Percentiles rank a stretch among this genome's conserved stretches.
These are phyloP conservation scores for Aspidapion aeneum DNA, from an alignment of 2,888 invertebrate species.

Conservation along the genomic window DNA sequence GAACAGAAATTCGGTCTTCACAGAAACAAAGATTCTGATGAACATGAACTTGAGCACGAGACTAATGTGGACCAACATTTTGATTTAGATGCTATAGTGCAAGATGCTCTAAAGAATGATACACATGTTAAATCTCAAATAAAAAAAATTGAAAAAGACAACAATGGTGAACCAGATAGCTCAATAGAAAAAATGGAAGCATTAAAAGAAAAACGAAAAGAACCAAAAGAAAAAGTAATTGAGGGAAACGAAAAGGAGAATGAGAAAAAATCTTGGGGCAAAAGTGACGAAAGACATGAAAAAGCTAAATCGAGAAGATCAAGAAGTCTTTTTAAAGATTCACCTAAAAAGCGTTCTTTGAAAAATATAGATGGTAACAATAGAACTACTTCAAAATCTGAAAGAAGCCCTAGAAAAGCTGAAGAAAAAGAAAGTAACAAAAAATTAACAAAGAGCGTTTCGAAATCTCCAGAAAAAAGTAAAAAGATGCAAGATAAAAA, in stretches of 20 bases:
- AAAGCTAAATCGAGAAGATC: neutral
- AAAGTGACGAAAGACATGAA: slow-evolving; percentile 2
- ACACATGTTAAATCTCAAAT: neutral
- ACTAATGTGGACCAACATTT: slow-evolving; percentile 1
- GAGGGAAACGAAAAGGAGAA: neutral
- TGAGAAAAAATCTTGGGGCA: slow-evolving; percentile 3
- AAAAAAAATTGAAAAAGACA: slow-evolving; percentile 5
- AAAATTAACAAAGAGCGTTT: neutral
- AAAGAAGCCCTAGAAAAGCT: neutral
- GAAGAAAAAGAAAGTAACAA: neutral
- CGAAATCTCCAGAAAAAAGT: neutral
- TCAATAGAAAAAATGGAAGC: neutral
- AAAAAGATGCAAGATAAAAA: neutral
- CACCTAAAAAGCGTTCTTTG: neutral
- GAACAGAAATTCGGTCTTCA: slow-evolving; percentile 31
- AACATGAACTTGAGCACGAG: slow-evolving; percentile 9
- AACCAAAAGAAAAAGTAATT: neutral
- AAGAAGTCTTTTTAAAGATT: neutral
- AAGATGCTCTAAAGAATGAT: neutral
- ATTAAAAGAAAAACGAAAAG: neutral
- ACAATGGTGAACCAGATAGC: neutral
- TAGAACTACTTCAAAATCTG: neutral
- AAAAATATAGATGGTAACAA: neutral
- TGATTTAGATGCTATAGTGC: slow-evolving; percentile 13
- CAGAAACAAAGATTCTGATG: slow-evolving; percentile 14